phyloP scores from a whole-genome alignment of 2,113 vertebrate genomes.

The Anolis sagrei region DNA sequence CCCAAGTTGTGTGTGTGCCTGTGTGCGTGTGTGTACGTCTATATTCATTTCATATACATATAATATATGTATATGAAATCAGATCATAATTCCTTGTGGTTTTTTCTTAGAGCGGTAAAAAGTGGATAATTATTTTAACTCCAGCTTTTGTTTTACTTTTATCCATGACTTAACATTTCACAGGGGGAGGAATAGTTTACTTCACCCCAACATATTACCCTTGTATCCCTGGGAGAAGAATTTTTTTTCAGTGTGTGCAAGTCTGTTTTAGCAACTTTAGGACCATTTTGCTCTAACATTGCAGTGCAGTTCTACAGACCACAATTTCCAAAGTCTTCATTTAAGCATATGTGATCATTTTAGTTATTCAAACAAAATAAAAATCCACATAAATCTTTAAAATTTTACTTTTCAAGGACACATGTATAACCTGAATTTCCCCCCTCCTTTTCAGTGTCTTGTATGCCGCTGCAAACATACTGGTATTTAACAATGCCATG shows the following conservation, averaged over 20 bases:
- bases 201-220: constrained; percentile 26
- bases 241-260: constrained; percentile 79
- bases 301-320: constrained; percentile 70
- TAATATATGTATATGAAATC: constrained; percentile 74
- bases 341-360: constrained; percentile 48
- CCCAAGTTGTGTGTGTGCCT: constrained; percentile 73
- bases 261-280: constrained; percentile 80
- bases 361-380: constrained; percentile 56
- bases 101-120: constrained; percentile 62
- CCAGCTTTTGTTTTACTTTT: constrained; percentile 80
- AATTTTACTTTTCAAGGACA: constrained; percentile 29
- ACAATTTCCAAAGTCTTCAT: constrained; percentile 60
- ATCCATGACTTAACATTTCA: constrained; percentile 79
- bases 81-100: constrained; percentile 72
- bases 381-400: constrained; percentile 32
- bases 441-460: neutral
- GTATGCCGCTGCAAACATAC: neutral
- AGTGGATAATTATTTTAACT: constrained; percentile 79
- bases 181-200: constrained; percentile 72
- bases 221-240: constrained; percentile 77
- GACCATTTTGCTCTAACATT: constrained; percentile 78
- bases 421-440: constrained; percentile 47
- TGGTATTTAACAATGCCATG: neutral
- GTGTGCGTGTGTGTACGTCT: constrained; percentile 61
- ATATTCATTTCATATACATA: constrained; percentile 75